A percentile compares a stretch with the other conserved stretches of the same genome.
Conservation (phyloP, 2,113 vertebrate genomes). For the Ameiurus melas region DNA sequence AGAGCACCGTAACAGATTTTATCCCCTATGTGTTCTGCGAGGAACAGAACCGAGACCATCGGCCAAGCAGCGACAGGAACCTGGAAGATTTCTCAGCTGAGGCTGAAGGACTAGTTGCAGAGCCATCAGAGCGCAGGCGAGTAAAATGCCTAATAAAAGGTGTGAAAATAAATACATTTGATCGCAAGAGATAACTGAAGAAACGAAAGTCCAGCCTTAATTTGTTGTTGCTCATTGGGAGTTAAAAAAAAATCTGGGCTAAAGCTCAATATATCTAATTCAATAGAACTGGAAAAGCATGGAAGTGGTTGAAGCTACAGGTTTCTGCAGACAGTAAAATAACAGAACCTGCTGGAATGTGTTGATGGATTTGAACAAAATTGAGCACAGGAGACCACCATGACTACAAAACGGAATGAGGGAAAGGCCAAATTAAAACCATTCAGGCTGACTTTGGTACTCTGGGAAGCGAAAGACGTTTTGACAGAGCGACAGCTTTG, state of each 20-base stretch:
- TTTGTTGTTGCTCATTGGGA: neutral
- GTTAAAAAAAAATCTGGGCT: neutral
- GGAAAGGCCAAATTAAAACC: conserved; percentile 46
- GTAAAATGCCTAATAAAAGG: neutral
- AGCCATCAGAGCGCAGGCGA: neutral
- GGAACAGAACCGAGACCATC: neutral
- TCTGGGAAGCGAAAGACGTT: conserved; percentile 26
- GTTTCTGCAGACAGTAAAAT: conserved; percentile 20
- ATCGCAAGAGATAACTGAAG: neutral
- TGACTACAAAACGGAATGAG: conserved; percentile 25
- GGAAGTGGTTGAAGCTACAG: conserved; percentile 8
- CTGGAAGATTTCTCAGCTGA: neutral
- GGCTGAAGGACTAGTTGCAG: neutral
- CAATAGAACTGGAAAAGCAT: conserved; percentile 1
- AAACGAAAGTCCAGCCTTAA: neutral
- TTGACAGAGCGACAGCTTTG: conserved; percentile 11
- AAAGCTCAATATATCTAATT: neutral
- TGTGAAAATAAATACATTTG: neutral
- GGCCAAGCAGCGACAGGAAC: neutral
- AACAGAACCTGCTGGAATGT: conserved; percentile 32
- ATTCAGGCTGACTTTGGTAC: conserved; percentile 47
- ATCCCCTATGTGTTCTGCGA: neutral
- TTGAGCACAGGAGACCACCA: conserved; percentile 17
- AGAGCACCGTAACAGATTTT: conserved; percentile 10
- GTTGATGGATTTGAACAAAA: conserved; percentile 3